Evolutionary conservation across 2,113 vertebrate species (phyloP).

Genomic region (Atrichornis clamosus): DNA sequence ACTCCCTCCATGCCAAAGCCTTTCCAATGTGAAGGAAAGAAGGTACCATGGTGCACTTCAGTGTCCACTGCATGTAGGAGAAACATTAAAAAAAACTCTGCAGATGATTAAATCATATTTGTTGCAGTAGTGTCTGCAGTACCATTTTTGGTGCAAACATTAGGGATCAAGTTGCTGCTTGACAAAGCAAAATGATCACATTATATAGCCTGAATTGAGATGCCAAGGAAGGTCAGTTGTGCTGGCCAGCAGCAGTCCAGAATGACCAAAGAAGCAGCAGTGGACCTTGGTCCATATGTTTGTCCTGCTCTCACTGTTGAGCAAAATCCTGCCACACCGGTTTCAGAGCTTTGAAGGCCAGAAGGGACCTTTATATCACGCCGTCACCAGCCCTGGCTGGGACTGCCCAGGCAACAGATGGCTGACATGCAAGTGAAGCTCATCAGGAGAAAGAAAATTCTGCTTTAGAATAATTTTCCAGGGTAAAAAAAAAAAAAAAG

Average conservation of each 20-base stretch:
- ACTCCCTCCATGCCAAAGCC: neutral
- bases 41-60: neutral
- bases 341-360: conserved; percentile 35
- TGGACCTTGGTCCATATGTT: neutral
- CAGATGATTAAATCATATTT: neutral
- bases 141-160: neutral
- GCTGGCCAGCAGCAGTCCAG: neutral
- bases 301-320: neutral
- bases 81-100: neutral
- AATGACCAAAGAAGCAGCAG: neutral
- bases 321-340: neutral
- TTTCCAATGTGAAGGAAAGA: neutral
- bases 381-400: neutral
- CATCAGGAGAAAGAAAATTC: neutral
- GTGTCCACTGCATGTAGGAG: neutral
- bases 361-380: conserved; percentile 25
- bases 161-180: neutral
- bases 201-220: neutral
- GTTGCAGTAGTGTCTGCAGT: neutral
- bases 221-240: neutral
- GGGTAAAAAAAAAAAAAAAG: neutral
- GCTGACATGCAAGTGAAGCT: conserved; percentile 19
- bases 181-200: neutral
- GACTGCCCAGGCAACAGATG: conserved; percentile 47
- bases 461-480: neutral